Conservation (phyloP, 2,113 vertebrate genomes). For the Spea multiplicata region DNA sequence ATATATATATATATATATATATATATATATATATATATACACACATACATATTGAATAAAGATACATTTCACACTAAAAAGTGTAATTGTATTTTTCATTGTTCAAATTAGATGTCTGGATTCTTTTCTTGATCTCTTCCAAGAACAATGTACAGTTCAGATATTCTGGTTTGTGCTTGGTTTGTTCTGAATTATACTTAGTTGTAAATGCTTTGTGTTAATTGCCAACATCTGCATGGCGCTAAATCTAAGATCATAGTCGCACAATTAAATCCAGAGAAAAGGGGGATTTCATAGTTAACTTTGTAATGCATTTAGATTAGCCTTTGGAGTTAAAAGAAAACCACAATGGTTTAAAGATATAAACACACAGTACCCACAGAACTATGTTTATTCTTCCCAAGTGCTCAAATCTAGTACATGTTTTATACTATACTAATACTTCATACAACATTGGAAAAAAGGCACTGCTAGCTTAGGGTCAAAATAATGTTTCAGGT, state of each 20-base stretch:
- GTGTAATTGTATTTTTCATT: too few species aligned
- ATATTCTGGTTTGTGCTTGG: neutral
- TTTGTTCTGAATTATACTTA: conserved; percentile 19
- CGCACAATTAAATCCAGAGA: conserved; percentile 33
- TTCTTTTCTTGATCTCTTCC: too few species aligned
- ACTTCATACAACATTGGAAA: neutral
- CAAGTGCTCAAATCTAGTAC: conserved; percentile 23
- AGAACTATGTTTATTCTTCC: conserved; percentile 17
- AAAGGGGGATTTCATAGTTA: conserved; percentile 18
- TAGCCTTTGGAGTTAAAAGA: conserved; percentile 5
- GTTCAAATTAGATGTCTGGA: too few species aligned
- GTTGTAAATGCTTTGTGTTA: conserved; percentile 18
- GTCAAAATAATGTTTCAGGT: too few species aligned
- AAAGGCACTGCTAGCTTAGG: neutral
- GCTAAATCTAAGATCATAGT: conserved; percentile 12
- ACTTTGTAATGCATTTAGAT: neutral
- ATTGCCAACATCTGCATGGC: conserved; percentile 13
- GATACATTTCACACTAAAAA: too few species aligned
- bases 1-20: too few species aligned
- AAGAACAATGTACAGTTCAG: too few species aligned
- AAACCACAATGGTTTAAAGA: conserved; percentile 14
- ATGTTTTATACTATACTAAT: conserved; percentile 10
- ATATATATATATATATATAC: too few species aligned
- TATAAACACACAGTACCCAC: conserved; percentile 23
- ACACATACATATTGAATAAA: too few species aligned